Evolutionary conservation across 2,113 vertebrate genomes (phyloP).

Genomic region (Xyrauchen texanus): DNA sequence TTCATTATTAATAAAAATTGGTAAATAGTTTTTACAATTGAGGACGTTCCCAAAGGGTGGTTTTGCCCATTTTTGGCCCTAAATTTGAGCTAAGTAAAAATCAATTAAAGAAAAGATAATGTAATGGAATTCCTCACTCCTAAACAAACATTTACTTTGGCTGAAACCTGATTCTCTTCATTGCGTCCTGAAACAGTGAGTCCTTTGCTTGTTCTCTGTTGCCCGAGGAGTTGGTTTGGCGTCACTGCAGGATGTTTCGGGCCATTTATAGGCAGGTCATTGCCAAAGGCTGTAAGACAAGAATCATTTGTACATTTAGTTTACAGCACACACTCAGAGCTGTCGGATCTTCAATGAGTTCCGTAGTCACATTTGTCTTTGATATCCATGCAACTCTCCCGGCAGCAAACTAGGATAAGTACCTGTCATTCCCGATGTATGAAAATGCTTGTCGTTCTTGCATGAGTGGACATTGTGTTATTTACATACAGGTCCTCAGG

Average conservation of each 20-base stretch:
- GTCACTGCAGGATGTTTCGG: background rate
- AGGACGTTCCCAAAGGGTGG: too few relatives aligned
- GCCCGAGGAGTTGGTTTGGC: background rate
- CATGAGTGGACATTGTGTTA: slow-evolving; percentile 35
- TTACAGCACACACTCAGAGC: background rate
- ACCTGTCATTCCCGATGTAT: slow-evolving; percentile 26
- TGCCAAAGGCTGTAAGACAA: background rate
- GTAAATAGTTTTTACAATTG: too few relatives aligned
- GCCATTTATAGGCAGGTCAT: background rate
- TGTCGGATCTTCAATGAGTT: background rate
- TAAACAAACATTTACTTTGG: too few relatives aligned
- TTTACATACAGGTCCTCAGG: slow-evolving; percentile 5
- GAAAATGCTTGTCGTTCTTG: slow-evolving; percentile 5
- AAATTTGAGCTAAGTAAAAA: too few relatives aligned
- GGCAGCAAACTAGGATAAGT: slow-evolving; percentile 6
- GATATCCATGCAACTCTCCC: background rate
- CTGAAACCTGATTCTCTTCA: too few relatives aligned
- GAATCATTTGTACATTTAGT: background rate
- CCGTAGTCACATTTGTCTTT: background rate
- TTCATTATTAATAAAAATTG: too few relatives aligned
- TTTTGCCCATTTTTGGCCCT: too few relatives aligned
- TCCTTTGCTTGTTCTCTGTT: too few relatives aligned
- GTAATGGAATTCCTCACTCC: too few relatives aligned
- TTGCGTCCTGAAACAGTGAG: too few relatives aligned
- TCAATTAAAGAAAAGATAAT: too few relatives aligned